A percentile compares a stretch with the other conserved stretches of the same genome.
Evolutionary conservation across 2,113 vertebrate species (phyloP).

Genomic region (Chunga burmeisteri): DNA sequence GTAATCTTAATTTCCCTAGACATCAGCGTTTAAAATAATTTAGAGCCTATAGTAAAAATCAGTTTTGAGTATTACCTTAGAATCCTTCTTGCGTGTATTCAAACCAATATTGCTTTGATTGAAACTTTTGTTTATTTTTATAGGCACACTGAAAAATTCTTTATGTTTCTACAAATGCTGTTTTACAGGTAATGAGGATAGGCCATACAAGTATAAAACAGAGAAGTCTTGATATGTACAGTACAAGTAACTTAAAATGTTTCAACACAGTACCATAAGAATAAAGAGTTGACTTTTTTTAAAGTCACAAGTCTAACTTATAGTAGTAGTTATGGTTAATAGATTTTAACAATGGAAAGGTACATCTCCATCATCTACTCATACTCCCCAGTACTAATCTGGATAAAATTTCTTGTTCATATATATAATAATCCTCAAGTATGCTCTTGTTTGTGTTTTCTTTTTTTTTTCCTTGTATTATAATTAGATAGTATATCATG

Average conservation of each 20-base stretch:
- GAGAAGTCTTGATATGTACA: neutral
- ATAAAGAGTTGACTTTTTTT: neutral
- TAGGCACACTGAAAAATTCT: neutral
- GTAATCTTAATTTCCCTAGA: constrained; percentile 15
- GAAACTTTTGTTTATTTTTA: neutral
- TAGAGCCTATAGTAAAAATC: neutral
- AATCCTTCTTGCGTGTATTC: neutral
- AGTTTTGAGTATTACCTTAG: neutral
- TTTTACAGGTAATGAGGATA: neutral
- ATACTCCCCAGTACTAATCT: neutral
- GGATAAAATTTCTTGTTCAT: neutral
- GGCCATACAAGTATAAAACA: neutral
- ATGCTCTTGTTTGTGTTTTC: neutral
- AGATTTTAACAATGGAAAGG: neutral
- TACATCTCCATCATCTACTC: neutral
- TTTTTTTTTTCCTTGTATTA: neutral
- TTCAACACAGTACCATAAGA: neutral
- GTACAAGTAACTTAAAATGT: neutral
- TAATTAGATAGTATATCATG: neutral
- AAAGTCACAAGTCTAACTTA: neutral
- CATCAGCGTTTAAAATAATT: neutral
- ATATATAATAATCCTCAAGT: neutral
- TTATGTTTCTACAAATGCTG: neutral
- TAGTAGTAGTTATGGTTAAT: neutral
- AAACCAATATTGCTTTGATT: neutral